phyloP scores from a whole-genome alignment of 2,888 invertebrate genomes.

The Cerceris ruficornis region DNA sequence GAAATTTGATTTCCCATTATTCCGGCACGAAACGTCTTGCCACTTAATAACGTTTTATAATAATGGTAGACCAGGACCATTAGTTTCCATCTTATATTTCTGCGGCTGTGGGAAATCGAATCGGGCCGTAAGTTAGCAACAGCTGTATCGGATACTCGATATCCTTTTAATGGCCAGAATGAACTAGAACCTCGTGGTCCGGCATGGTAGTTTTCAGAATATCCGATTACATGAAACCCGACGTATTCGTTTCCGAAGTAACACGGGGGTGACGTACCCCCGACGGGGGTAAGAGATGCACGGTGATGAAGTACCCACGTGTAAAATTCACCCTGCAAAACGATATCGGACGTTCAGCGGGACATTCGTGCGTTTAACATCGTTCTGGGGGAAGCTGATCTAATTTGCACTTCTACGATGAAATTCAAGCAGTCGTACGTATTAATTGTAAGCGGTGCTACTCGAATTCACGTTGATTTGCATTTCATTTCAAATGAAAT shows the following conservation, averaged over 20 bases:
- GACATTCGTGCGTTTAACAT: background rate
- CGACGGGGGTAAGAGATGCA: background rate
- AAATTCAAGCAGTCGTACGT: too few species aligned
- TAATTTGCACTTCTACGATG: background rate
- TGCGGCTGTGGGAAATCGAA: constrained; percentile 1
- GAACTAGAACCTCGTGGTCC: constrained; percentile 29
- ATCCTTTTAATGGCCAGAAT: constrained; percentile 37
- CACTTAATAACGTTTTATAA: constrained; percentile 18
- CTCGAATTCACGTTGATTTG: too few species aligned
- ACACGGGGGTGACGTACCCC: background rate
- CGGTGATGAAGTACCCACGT: background rate
- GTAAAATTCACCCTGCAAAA: background rate
- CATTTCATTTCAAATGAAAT: too few species aligned
- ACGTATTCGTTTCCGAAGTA: constrained; percentile 14
- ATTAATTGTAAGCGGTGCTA: too few species aligned
- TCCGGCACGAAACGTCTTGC: background rate
- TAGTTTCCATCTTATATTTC: constrained; percentile 3
- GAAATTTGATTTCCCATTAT: background rate
- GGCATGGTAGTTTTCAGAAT: constrained; percentile 24
- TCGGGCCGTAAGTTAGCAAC: background rate
- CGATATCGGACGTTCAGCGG: background rate
- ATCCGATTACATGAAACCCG: constrained; percentile 43
- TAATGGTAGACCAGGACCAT: background rate
- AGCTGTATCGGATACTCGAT: constrained; percentile 40
- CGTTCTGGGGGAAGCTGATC: background rate